These are phyloP conservation scores for Zeuzera pyrina DNA, from an alignment of 2,888 invertebrate genomes.

Conservation along the genomic window DNA sequence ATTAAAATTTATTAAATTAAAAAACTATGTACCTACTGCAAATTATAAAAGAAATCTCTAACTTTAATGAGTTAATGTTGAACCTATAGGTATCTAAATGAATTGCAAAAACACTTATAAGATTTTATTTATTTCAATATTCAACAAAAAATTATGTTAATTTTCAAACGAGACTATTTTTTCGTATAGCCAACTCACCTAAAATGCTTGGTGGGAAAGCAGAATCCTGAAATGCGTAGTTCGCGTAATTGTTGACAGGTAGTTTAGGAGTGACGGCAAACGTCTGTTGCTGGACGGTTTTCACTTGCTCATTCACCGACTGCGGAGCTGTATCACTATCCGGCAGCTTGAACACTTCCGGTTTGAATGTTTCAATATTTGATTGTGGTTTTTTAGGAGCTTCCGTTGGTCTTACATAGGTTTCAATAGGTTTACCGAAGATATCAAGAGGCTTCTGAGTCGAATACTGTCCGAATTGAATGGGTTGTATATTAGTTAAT, in stretches of 20 bases:
- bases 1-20: too few species aligned
- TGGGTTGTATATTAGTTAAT: conserved; percentile 47
- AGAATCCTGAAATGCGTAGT: conserved; percentile 50
- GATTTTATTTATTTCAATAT: too few species aligned
- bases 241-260: conserved; percentile 36
- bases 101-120: too few species aligned
- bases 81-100: too few species aligned
- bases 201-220: conserved; percentile 52
- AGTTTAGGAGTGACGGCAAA: conserved; percentile 28
- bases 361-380: conserved; percentile 49
- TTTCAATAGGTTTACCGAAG: conserved; percentile 47
- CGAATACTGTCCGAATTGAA: conserved; percentile 52
- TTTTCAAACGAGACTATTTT: too few species aligned
- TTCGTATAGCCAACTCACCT: conserved; percentile 51
- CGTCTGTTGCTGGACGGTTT: conserved; percentile 55
- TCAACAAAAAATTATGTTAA: too few species aligned
- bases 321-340: conserved; percentile 54
- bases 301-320: conserved; percentile 47
- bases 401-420: conserved; percentile 41
- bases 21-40: too few species aligned
- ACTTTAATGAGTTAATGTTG: too few species aligned
- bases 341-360: conserved; percentile 53
- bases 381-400: conserved; percentile 27
- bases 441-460: conserved; percentile 44
- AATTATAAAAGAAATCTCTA: too few species aligned